Conservation (phyloP, 2,113 vertebrate genomes). For the Xenus cinereus region DNA sequence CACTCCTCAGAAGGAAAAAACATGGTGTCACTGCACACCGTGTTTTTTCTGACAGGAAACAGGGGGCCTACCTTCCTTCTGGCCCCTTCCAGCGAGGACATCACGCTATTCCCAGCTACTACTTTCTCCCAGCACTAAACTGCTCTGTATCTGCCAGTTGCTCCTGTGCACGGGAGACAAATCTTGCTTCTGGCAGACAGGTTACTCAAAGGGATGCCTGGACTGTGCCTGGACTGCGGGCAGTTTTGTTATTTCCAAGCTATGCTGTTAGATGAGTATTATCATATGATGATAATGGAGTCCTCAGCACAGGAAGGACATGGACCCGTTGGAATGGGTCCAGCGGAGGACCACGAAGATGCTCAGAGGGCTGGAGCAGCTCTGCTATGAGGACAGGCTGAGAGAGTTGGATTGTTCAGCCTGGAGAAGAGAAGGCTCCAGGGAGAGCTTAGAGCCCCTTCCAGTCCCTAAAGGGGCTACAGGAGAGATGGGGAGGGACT, state of each 20-base stretch:
- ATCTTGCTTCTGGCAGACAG: background rate
- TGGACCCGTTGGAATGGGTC: too few relatives aligned
- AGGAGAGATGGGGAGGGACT: too few relatives aligned
- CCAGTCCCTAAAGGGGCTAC: too few relatives aligned
- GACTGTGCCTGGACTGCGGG: background rate
- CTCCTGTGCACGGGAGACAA: background rate
- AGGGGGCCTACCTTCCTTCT: background rate
- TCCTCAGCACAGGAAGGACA: too few relatives aligned
- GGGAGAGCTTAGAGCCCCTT: too few relatives aligned
- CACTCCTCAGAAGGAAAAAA: background rate
- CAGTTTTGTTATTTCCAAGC: background rate
- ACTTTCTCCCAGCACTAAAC: background rate
- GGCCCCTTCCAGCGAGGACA: background rate
- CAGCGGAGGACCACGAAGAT: too few relatives aligned
- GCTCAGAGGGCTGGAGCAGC: too few relatives aligned
- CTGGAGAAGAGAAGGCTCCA: too few relatives aligned
- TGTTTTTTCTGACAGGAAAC: background rate
- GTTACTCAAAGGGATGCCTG: background rate
- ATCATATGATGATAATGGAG: too few relatives aligned
- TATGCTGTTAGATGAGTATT: accelerated
- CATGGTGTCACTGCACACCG: background rate
- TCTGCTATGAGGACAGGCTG: too few relatives aligned
- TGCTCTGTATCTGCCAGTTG: too few relatives aligned
- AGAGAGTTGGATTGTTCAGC: too few relatives aligned
- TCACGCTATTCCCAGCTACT: background rate